A percentile compares a stretch with the other conserved stretches of the same genome.
Conservation (phyloP, 2,113 vertebrate species). For the Zosterops japonicus region DNA sequence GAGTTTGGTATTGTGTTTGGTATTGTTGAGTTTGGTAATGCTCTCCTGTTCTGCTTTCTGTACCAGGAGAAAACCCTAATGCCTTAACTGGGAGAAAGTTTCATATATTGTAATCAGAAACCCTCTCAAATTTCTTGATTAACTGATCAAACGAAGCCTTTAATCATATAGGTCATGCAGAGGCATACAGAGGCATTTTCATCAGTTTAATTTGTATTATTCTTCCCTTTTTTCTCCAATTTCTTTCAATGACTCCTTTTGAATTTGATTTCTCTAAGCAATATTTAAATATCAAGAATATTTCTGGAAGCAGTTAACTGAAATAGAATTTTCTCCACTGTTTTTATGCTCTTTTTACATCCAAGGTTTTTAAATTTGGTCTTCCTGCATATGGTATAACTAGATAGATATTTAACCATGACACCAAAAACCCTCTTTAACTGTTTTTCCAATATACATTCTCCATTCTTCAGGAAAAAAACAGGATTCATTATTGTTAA, state of each 20-base stretch:
- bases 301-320: not conserved
- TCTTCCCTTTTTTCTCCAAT: not conserved
- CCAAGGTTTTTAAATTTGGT: not conserved
- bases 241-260: not conserved
- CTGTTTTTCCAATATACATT: not conserved
- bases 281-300: constrained; percentile 4
- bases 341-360: not conserved
- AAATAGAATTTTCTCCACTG: not conserved
- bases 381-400: not conserved
- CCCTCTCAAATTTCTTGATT: constrained; percentile 17
- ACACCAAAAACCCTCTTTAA: not conserved
- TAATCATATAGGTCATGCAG: not conserved
- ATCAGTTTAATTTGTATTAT: constrained; percentile 16
- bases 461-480: not conserved
- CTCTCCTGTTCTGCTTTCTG: not conserved
- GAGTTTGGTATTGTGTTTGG: not conserved
- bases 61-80: not conserved
- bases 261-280: not conserved
- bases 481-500: not conserved
- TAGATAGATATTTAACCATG: not conserved
- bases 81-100: not conserved
- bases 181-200: not conserved
- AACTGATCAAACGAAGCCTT: not conserved
- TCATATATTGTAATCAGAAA: not conserved
- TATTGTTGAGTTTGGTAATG: too few species aligned